Percentiles rank a stretch among this genome's conserved stretches.
These are phyloP conservation scores for Unio delphinus DNA, from an alignment of 2,888 invertebrate species.

Conservation along the genomic window DNA sequence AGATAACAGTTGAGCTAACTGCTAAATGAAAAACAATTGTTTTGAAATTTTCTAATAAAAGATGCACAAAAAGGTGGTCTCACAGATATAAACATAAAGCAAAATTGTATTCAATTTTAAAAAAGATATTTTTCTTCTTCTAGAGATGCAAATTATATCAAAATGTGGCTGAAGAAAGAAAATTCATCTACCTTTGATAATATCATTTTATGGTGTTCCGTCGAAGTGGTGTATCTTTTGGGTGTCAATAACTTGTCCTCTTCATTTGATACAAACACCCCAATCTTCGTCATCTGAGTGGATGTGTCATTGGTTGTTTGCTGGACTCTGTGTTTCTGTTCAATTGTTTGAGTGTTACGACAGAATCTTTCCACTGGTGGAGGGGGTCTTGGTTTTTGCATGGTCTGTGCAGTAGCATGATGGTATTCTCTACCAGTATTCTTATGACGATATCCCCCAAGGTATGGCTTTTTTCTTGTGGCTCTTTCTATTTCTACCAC, in stretches of 20 bases:
- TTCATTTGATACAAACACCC: conserved; percentile 67
- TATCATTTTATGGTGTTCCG: conserved; percentile 60
- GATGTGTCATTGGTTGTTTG: conserved; percentile 69
- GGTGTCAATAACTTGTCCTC: conserved; percentile 68
- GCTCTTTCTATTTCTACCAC: conserved; percentile 70
- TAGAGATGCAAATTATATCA: neutral
- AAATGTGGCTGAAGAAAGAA: neutral
- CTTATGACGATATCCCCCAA: conserved; percentile 86
- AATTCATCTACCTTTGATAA: conserved; percentile 52
- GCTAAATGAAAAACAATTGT: too few species aligned
- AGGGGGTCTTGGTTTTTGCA: conserved; percentile 65
- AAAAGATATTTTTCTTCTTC: neutral
- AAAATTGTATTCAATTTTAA: too few species aligned
- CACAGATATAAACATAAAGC: too few species aligned
- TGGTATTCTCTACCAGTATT: conserved; percentile 82
- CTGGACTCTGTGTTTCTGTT: conserved; percentile 60
- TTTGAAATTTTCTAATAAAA: too few species aligned
- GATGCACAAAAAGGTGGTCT: too few species aligned
- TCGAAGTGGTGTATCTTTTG: conserved; percentile 69
- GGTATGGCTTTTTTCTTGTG: conserved; percentile 79
- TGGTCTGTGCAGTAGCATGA: conserved; percentile 88
- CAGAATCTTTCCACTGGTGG: conserved; percentile 60
- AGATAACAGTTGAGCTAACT: too few species aligned
- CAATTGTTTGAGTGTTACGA: conserved; percentile 71
- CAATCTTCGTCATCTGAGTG: conserved; percentile 72